Base-by-base conservation (phyloP, 2,113 vertebrate genomes). In the Reinhardtius hippoglossoides region DNA sequence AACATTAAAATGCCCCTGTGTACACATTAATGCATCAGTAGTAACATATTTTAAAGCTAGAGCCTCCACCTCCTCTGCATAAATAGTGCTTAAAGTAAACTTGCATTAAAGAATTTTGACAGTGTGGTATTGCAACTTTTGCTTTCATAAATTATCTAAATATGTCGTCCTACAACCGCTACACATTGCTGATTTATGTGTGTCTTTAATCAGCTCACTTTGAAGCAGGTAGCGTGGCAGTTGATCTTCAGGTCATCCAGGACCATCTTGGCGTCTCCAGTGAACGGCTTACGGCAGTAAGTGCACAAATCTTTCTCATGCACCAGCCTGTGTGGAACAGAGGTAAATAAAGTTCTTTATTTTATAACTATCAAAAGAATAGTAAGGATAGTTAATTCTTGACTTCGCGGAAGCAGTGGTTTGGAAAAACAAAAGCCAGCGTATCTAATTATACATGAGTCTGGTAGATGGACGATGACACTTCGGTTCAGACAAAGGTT, bases 211-310 rank as follows among this genome's bases (percentile, higher is more conserved):
- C 14, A 16, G n/a, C 85, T 93, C 92, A 99, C 98, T 95, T 97
- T 98, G 86, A 99, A 98, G 92, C 98, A 99, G 80, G 94, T 90
- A 0, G 96, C 96, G 65, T 99, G 98, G 85, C 97, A 98, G 85
- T 95, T 96, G 87, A 99, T 97, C 75, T 95, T 96, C 90, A 98
- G 89, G 63, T 97, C 96, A 52, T 97, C 96, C 88, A 99, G 93
- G 86, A 99, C 94, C 94, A 99, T 99, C 92, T 98, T 99, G 60
- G 96, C 94, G 21, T 96, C 95, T 20, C 89, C 86, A 37, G 88
- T 95, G 93, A 98, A 94, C 71, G 96, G 95, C 80, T 97, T 97
- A 59, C 91, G 95, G 90, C 98, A 99, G 82, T 86, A 92, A 69
- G 95, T 96, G 90, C 98, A 99, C 89, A 97, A 92, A 88, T 98